These are phyloP conservation scores for Pseudomyrmex pallidus DNA, from an alignment of 1,140 invertebrate genomes.

Conservation along the genomic window DNA sequence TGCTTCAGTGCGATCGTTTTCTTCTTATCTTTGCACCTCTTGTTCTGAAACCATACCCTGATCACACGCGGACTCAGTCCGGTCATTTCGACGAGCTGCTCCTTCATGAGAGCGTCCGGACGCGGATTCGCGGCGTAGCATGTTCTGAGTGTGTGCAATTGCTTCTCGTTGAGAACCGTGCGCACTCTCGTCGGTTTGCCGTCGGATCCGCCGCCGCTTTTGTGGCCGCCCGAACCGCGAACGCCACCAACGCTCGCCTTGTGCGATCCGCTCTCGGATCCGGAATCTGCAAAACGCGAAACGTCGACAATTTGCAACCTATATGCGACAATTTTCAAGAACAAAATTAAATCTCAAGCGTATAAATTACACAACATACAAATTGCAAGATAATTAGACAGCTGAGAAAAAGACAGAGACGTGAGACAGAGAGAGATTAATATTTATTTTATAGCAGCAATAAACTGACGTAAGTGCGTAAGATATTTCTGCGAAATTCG, in stretches of 20 bases:
- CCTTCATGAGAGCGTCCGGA: conserved; percentile 99
- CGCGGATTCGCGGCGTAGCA: conserved; percentile 99
- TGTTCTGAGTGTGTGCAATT: conserved; percentile 96
- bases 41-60: conserved; percentile 99
- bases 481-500: conserved; percentile 13
- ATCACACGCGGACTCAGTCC: conserved; percentile 97
- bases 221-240: conserved; percentile 84
- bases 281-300: conserved; percentile 88
- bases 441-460: conserved; percentile 31
- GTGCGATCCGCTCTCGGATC: conserved; percentile 93
- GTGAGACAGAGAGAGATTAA: too few relatives aligned
- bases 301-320: background rate
- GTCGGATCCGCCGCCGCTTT: conserved; percentile 89
- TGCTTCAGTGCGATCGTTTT: conserved; percentile 98
- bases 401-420: background rate
- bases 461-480: conserved; percentile 34
- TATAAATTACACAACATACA: too few relatives aligned
- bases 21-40: conserved; percentile 99
- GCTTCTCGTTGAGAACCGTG: conserved; percentile 99
- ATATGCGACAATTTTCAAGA: background rate
- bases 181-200: conserved; percentile 98
- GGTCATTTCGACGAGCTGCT: conserved; percentile 99
- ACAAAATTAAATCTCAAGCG: background rate
- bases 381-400: too few relatives aligned
- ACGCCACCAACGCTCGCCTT: conserved; percentile 88